Base-by-base conservation (phyloP, 2,797 vertebrate species). In the Pseudotriccus pelzelni region DNA sequence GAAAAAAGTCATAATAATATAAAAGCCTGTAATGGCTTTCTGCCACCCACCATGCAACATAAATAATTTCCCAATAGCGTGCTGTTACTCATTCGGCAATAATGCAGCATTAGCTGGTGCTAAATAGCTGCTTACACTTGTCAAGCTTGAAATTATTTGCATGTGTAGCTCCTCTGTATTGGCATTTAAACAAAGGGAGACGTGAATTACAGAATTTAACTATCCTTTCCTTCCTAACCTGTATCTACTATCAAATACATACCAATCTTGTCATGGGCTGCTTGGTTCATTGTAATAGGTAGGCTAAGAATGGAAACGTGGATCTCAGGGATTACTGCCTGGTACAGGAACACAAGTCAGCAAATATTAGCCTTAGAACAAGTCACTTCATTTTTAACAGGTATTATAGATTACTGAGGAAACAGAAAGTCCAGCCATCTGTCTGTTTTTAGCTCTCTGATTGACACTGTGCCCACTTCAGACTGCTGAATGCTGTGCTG, bases 401-500 rank as follows among this genome's bases (percentile, higher is more conserved):
- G 15, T 46, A 36, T 39, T 69, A 47, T 5, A 47, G 53, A 43
- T 49, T 69, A n/a, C 23, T 10, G 37, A 79, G 60, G 16, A 72
- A 52, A 64, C 22, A 5, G 79, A 76, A 43, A 69, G 3, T 1
- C 12, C 12, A 55, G 8, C 2, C 5, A 2, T 37, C 15, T 53
- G 88, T 64, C 73, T 84, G 32, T 69, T 90, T 94, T 81, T 72
- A 69, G 43, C 20, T 75, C 19, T 67, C 50, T 86, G 70, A 64
- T n/a, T 84, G 50, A 66, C 50, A 25, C 12, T 6, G 10, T 32
- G 50, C 21, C 22, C 20, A 12, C 36, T 83, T 77, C 44, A 67
- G 52, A 32, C 13, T 56, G 39, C 34, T 69, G 72, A 49, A n/a
- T 0, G 0, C 6, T 47, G 34, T 28, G n/a, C 25, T 0, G 0